Conservation (phyloP, 1,140 invertebrate species). For the Drosophila tsacasi region DNA sequence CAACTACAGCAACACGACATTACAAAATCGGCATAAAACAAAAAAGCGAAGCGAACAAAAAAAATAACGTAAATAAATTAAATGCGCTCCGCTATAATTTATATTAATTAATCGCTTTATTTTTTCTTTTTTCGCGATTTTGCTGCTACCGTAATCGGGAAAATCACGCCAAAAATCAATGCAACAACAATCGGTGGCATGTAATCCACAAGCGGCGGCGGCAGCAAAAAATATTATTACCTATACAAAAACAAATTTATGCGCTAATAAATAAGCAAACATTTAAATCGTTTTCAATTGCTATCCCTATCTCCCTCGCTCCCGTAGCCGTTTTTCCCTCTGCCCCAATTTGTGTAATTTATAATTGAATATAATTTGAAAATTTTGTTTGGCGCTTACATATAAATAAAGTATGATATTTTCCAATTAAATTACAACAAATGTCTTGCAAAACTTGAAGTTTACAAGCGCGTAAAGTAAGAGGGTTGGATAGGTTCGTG, state of each 20-base stretch:
- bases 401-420: slow-evolving; percentile 32
- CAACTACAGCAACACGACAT: slow-evolving; percentile 51
- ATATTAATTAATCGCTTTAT: slow-evolving; percentile 76
- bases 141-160: slow-evolving; percentile 49
- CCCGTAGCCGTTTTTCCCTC: background rate
- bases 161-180: slow-evolving; percentile 47
- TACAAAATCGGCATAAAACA: slow-evolving; percentile 45
- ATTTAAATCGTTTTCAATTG: slow-evolving; percentile 60
- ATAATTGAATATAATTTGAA: slow-evolving; percentile 48
- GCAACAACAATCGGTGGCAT: slow-evolving; percentile 39
- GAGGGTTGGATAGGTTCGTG: background rate
- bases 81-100: slow-evolving; percentile 68
- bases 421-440: slow-evolving; percentile 45
- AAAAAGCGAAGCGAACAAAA: slow-evolving; percentile 25
- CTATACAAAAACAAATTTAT: slow-evolving; percentile 69
- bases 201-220: slow-evolving; percentile 41
- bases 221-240: slow-evolving; percentile 16
- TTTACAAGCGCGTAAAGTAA: background rate
- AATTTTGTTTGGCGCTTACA: slow-evolving; percentile 21
- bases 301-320: slow-evolving; percentile 17
- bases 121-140: slow-evolving; percentile 32
- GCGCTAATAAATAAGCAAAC: slow-evolving; percentile 69
- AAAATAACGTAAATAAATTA: slow-evolving; percentile 55
- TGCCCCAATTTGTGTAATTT: slow-evolving; percentile 46
- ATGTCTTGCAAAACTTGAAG: slow-evolving; percentile 1